Base-by-base conservation (phyloP, 1,140 invertebrate species). In the Trigoniulus corallinus region DNA sequence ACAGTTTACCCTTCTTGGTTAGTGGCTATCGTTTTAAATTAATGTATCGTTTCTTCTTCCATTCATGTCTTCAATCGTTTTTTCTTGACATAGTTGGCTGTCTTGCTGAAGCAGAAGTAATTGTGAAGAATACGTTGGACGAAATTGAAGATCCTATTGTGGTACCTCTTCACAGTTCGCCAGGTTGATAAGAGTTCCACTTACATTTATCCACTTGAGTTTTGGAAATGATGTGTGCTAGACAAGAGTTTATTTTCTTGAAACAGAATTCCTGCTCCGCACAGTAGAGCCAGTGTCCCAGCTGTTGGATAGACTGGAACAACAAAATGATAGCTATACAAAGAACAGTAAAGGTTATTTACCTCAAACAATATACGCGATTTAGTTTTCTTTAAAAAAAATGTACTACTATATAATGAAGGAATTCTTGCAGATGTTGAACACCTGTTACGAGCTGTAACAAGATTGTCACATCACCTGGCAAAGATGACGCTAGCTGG, bases 91-190 rank as follows among this genome's bases (percentile, higher is more conserved):
- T 57, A 78, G 76, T 70, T 29, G 65, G 65, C 47, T 70, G 72
- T 56, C 68, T 82, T 41, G 65, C 67, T 20, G 75, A 78, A 61
- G 70, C 72, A 10, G 73, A 76, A 62, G 60, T 63, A 34, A 75
- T 81, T 42, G 62, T 83, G 29, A 67, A 73, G 58, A 67, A 74
- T 57, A 72, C 79, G 1, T 67, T 81, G 50, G 70, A 75, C 44
- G 73, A 79, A 57, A 68, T 80, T 55, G 79, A 81, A 56, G 81
- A 81, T 68, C 79, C 80, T 2, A 74, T 78, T 2, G 71, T 81
- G 55, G 74, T 77, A 1, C 73, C 75, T 27, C 64, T 81, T 23
- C 79, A 75, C 34, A 82, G 80, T 59, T 77, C 78, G 27, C 75
- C 81, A 49, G 74, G 73, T 75, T 50, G 47, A 54, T 53, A 15